Percentiles rank a stretch among this genome's conserved stretches.
These are phyloP conservation scores for Seriola quinqueradiata DNA, from an alignment of 2,113 vertebrate species.

Conservation along the genomic window DNA sequence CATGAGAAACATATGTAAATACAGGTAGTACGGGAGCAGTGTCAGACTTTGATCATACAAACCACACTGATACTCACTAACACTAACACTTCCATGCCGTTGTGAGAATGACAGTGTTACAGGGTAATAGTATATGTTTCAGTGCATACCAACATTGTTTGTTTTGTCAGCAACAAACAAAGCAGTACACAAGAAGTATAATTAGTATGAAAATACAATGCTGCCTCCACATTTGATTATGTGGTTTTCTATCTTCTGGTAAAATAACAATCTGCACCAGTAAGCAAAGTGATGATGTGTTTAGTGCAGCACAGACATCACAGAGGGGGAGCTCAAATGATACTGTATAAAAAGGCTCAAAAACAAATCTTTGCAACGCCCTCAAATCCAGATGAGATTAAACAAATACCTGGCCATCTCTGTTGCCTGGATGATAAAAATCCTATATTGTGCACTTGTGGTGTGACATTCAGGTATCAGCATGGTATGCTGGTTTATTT, in stretches of 20 bases:
- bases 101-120: not conserved
- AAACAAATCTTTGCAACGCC: slow-evolving; percentile 22
- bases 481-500: slow-evolving; percentile 44
- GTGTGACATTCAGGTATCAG: slow-evolving; percentile 41
- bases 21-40: not conserved
- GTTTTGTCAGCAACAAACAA: not conserved
- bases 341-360: not conserved
- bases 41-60: not conserved
- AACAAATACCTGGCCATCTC: slow-evolving; percentile 36
- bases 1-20: not conserved
- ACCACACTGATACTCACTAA: not conserved
- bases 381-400: slow-evolving; percentile 43
- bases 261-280: slow-evolving; percentile 24
- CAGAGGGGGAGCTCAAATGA: slow-evolving; percentile 7
- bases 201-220: not conserved
- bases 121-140: not conserved
- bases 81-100: not conserved
- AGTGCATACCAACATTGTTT: not conserved
- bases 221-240: not conserved
- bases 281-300: not conserved
- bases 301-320: not conserved
- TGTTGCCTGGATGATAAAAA: slow-evolving; percentile 33
- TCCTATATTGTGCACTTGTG: slow-evolving; percentile 20
- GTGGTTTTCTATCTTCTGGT: not conserved
- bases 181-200: no score